Evolutionary conservation across 2,888 invertebrate genomes (phyloP).

Genomic region (Microctonus aethiopoides): DNA sequence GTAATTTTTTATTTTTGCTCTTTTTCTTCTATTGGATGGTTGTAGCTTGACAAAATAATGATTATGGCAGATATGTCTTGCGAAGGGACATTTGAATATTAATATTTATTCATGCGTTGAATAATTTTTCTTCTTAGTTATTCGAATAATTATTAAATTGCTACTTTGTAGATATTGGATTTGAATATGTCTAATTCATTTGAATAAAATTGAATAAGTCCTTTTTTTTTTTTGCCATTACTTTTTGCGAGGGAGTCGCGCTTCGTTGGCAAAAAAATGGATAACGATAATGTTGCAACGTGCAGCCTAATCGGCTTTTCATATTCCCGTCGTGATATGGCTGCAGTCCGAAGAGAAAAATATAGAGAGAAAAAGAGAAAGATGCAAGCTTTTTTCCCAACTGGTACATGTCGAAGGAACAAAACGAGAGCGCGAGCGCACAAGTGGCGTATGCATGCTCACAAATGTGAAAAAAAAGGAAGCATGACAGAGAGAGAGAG

Average conservation of each 20-base stretch:
- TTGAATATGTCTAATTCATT: too few relatives aligned
- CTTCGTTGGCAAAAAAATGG: constrained; percentile 32
- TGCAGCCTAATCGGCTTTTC: constrained; percentile 63
- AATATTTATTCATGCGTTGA: too few relatives aligned
- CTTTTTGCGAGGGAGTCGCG: not conserved
- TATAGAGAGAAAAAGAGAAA: not conserved
- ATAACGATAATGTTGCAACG: constrained; percentile 60
- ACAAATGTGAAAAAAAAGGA: constrained; percentile 34
- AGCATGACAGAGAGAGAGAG: too few relatives aligned
- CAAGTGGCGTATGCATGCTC: not conserved
- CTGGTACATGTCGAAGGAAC: not conserved
- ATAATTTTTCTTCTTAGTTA: too few relatives aligned
- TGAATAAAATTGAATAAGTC: not conserved
- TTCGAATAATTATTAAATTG: too few relatives aligned
- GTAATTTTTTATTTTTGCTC: constrained; percentile 35
- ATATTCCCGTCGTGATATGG: constrained; percentile 53
- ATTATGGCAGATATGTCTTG: not conserved
- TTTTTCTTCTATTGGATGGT: too few relatives aligned
- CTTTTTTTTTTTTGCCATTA: not conserved
- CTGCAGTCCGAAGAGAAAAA: constrained; percentile 21
- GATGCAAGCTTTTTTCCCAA: not conserved
- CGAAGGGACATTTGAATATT: too few relatives aligned
- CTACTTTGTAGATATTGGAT: too few relatives aligned
- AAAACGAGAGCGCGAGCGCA: not conserved
- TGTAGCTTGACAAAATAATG: not conserved